Evolutionary conservation across 2,888 invertebrate genomes (phyloP).

Genomic region (Tholera decimalis): DNA sequence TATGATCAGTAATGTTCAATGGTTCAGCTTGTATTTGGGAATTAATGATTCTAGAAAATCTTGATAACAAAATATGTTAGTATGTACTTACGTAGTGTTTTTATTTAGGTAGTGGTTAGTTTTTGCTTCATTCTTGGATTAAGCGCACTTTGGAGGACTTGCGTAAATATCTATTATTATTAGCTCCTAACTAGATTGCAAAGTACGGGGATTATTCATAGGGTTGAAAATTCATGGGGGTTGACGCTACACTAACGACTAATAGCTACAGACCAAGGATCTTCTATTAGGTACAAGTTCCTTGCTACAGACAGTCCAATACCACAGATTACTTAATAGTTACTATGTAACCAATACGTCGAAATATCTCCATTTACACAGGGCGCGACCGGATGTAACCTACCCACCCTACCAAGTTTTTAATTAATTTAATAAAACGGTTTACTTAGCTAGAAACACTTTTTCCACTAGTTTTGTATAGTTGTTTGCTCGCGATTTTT

Average conservation of each 20-base stretch:
- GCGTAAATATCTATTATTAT: not conserved
- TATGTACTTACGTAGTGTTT: no score
- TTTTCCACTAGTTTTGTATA: slow-evolving; percentile 20
- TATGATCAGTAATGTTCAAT: no score
- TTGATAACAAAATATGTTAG: no score
- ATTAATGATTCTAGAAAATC: no score
- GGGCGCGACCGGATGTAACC: slow-evolving; percentile 11
- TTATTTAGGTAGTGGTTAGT: no score
- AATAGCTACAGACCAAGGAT: no score
- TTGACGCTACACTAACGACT: no score
- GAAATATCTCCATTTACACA: slow-evolving; percentile 8
- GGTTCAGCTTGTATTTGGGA: no score
- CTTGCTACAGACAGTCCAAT: not conserved
- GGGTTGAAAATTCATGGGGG: not conserved
- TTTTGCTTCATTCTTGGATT: not conserved
- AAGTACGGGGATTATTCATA: not conserved
- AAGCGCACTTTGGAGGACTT: not conserved
- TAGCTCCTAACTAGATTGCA: not conserved
- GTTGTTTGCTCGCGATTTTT: slow-evolving; percentile 2
- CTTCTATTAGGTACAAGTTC: no score
- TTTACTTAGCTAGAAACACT: slow-evolving; percentile 15
- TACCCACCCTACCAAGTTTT: slow-evolving; percentile 36
- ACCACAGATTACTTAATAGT: not conserved
- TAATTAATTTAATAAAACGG: slow-evolving; percentile 36
- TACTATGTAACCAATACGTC: not conserved